Percentiles rank a stretch among this genome's conserved stretches.
Conservation (phyloP, 2,888 invertebrate genomes). For the Diarsia dahlii region DNA sequence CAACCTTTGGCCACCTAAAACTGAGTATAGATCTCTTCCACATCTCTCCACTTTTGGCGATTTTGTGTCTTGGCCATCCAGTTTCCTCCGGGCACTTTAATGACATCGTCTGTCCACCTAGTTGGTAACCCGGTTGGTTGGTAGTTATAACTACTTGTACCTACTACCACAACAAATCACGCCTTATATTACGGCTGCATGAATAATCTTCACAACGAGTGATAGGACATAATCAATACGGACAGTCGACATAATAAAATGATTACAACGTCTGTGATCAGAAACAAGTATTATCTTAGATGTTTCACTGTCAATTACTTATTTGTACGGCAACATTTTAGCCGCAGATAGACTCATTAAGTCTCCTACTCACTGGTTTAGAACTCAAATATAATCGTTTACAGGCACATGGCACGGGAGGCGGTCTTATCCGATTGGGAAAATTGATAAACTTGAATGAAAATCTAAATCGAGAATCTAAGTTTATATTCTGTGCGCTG, state of each 20-base stretch:
- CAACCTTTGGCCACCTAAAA: too few relatives aligned
- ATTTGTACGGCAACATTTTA: conserved; percentile 55
- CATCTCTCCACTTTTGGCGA: too few relatives aligned
- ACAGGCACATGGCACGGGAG: conserved; percentile 55
- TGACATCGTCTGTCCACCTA: too few relatives aligned
- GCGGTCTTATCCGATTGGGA: conserved; percentile 54
- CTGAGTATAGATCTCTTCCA: too few relatives aligned
- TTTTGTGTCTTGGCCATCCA: too few relatives aligned
- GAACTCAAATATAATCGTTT: conserved; percentile 59
- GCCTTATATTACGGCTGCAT: conserved; percentile 1
- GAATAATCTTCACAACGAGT: conserved; percentile 31
- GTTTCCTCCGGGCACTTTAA: too few relatives aligned
- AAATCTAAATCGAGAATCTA: conserved; percentile 64
- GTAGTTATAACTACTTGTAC: not conserved
- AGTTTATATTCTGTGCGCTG: conserved; percentile 58
- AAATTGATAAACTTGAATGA: conserved; percentile 66
- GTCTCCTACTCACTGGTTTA: conserved; percentile 49
- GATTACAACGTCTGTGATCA: conserved; percentile 58
- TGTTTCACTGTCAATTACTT: conserved; percentile 64
- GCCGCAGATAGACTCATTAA: conserved; percentile 57
- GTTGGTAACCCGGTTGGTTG: too few relatives aligned
- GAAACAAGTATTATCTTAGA: conserved; percentile 61
- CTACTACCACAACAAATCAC: conserved; percentile 5
- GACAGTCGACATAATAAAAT: conserved; percentile 59
- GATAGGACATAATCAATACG: conserved; percentile 54